Percentiles rank a stretch among this genome's conserved stretches.
phyloP scores from a whole-genome alignment of 2,113 vertebrate species.

The Todiramphus saurophagus region DNA sequence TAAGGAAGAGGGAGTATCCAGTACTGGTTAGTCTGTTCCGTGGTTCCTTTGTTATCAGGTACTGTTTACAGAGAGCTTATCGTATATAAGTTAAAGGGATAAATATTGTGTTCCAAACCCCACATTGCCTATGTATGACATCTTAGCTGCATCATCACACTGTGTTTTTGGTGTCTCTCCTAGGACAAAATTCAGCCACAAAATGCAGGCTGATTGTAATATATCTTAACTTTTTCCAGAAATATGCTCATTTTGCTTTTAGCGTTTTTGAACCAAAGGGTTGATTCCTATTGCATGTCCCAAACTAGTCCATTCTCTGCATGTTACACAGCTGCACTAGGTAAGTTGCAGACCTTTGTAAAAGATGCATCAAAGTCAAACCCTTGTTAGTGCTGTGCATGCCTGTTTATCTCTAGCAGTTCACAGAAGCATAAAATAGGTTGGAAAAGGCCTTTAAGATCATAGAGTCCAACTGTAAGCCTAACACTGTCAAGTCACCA shows the following conservation, averaged over 20 bases:
- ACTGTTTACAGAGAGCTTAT: neutral
- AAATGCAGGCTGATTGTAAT: neutral
- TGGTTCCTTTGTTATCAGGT: neutral
- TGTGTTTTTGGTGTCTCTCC: neutral
- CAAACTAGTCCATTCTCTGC: neutral
- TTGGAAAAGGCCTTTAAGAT: neutral
- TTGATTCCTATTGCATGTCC: rapidly evolving
- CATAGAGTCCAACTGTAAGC: neutral
- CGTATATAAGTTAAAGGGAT: neutral
- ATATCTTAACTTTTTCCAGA: neutral
- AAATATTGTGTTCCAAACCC: neutral
- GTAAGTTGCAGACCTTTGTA: neutral
- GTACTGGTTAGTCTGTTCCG: neutral
- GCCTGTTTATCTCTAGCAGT: neutral
- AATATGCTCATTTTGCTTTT: neutral
- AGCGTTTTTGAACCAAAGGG: neutral
- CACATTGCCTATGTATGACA: neutral
- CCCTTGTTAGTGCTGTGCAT: neutral
- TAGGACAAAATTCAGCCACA: neutral
- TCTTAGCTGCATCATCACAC: neutral
- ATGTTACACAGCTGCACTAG: neutral
- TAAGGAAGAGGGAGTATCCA: neutral
- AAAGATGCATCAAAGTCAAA: neutral
- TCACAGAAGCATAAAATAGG: neutral
- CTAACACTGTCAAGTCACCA: neutral